Percentiles rank a stretch among this genome's conserved stretches.
Evolutionary conservation across 2,797 vertebrate genomes (phyloP).

Genomic region (Centroberyx gerrardi): DNA sequence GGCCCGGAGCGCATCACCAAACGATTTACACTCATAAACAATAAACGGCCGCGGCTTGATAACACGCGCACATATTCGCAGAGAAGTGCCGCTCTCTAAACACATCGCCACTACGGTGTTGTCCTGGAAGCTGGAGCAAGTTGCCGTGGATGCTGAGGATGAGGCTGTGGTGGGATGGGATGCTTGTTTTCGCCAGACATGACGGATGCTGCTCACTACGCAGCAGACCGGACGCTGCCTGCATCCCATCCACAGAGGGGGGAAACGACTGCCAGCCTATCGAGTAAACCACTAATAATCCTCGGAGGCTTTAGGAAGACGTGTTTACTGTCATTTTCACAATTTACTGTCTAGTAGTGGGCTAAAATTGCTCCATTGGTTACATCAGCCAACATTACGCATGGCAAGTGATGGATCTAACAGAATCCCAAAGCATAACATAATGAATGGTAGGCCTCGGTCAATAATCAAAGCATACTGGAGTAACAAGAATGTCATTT

Average conservation of each 20-base stretch:
- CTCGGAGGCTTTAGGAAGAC: neutral
- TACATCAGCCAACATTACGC: slow-evolving; percentile 32
- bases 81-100: neutral
- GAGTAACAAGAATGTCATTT: neutral
- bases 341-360: neutral
- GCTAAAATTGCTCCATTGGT: slow-evolving; percentile 7
- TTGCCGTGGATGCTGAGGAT: slow-evolving; percentile 71
- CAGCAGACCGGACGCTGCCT: slow-evolving; percentile 62
- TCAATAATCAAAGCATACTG: neutral
- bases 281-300: neutral
- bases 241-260: slow-evolving; percentile 12
- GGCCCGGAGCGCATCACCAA: slow-evolving; percentile 57
- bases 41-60: neutral
- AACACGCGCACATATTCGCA: no score
- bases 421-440: slow-evolving; percentile 9
- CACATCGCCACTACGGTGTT: neutral
- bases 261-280: neutral
- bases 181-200: slow-evolving; percentile 77
- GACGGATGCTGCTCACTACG: slow-evolving; percentile 77
- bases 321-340: neutral
- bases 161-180: slow-evolving; percentile 63
- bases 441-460: slow-evolving; percentile 25
- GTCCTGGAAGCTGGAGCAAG: slow-evolving; percentile 24
- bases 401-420: slow-evolving; percentile 45
- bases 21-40: neutral